Base-by-base conservation (phyloP, 2,888 invertebrate species). In the Protodeltote pygarga region DNA sequence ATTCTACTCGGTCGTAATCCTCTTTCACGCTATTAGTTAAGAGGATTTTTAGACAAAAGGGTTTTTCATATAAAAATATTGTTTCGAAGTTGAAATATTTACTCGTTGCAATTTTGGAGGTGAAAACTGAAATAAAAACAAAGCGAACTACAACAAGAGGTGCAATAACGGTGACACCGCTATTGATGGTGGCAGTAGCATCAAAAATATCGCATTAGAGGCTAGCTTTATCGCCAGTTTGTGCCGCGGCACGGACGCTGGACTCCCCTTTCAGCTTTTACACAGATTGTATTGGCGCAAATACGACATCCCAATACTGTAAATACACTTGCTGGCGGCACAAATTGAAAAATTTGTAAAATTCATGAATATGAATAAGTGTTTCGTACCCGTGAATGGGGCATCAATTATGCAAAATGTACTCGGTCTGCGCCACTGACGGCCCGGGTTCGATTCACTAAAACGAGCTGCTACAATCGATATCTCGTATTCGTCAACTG, bases 341-440 rank as follows among this genome's bases (percentile, higher is more conserved):
- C 84, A 85, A 89, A 89, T 90, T 89, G 88, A 89, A 89, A 88
- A 86, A 83, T 78, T 83, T 86, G 82, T 83, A 78, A 89, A 89
- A 85, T 87, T 89, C 89, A 91, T 91, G 89, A 90, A 91, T 91
- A 90, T 90, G 85, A 90, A 90, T 87, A 89, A 85, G 83, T 84
- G 80, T 83, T 83, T 80, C 79, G 81, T 78, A 77, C 78, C 77
- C 77, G 81, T 87, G 87, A 89, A 90, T 88, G 86, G 83, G 82
- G 77, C 81, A 89, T 92, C 89, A 90, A 87, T 90, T 91, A 91
- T 89, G 90, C 85, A 91, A 87, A 89, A 89, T 88, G 71, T 80
- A 77, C 75, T 76, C 77, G 68, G 65, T 64, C 61, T 63, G 65
- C 65, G 72, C 59, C 65, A 69, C 71, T 58, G 71, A 66, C 64